phyloP scores from a whole-genome alignment of 1,140 invertebrate genomes.

The Caenorhabditis tropicalis region DNA sequence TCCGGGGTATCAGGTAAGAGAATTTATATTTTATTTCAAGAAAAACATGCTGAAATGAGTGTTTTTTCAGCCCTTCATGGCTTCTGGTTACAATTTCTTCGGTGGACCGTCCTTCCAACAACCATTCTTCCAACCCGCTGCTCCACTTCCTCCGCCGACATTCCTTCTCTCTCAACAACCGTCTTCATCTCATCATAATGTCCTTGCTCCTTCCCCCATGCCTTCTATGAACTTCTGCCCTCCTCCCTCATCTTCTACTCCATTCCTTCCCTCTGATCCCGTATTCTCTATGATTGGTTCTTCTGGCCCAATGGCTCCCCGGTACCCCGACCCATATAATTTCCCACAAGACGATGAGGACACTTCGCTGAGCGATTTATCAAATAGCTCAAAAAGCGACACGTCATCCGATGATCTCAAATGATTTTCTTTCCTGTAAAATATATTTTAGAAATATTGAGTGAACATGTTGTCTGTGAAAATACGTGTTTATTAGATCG shows the following conservation, averaged over 20 bases:
- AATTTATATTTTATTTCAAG: no score
- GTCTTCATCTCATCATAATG: background rate
- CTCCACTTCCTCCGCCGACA: background rate
- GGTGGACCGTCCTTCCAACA: background rate
- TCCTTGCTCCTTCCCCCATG: no score
- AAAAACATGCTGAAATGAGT: background rate
- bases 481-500: no score
- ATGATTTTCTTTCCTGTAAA: background rate
- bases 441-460: no score
- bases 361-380: background rate
- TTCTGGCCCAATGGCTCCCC: background rate
- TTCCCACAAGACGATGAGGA: background rate
- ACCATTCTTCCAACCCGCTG: background rate
- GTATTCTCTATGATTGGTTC: background rate
- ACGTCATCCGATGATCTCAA: conserved; percentile 4
- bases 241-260: background rate
- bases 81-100: background rate
- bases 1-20: background rate
- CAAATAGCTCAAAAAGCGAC: conserved; percentile 22
- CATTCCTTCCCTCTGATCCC: background rate
- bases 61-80: background rate
- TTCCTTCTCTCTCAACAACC: background rate
- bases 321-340: background rate
- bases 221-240: background rate
- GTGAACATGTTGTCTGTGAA: no score